A percentile compares a stretch with the other conserved stretches of the same genome.
Conservation (phyloP, 2,797 vertebrate genomes). For the Botia kubotai region DNA sequence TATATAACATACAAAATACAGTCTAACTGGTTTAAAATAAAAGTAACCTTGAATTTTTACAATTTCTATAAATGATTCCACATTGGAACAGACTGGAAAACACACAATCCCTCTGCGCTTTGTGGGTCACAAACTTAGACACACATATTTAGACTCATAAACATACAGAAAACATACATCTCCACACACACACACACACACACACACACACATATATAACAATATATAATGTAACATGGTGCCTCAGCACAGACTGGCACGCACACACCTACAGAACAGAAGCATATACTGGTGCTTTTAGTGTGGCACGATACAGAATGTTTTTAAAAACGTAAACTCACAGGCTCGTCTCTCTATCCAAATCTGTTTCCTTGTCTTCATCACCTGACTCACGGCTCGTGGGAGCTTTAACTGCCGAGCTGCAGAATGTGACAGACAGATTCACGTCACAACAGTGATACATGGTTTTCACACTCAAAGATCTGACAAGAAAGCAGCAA, state of each 20-base stretch:
- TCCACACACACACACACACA: constrained; percentile 5
- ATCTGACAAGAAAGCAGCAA: neutral
- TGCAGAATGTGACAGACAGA: constrained; percentile 15
- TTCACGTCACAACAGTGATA: neutral
- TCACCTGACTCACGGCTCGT: constrained; percentile 32
- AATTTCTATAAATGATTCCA: constrained; percentile 36
- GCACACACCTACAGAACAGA: constrained; percentile 44
- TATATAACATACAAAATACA: constrained; percentile 64
- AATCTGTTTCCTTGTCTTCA: constrained; percentile 36
- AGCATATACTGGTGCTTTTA: constrained; percentile 50
- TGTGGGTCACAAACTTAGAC: neutral
- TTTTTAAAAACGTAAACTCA: constrained; percentile 49
- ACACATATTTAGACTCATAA: constrained; percentile 12
- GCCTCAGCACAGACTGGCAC: constrained; percentile 51
- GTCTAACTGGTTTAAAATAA: constrained; percentile 53
- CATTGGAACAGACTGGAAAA: constrained; percentile 40
- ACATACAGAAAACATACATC: neutral
- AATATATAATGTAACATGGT: constrained; percentile 29
- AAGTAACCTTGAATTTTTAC: constrained; percentile 41
- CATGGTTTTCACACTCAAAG: neutral
- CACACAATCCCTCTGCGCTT: constrained; percentile 1
- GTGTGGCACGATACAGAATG: constrained; percentile 52
- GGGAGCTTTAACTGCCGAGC: constrained; percentile 45
- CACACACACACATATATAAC: constrained; percentile 30
- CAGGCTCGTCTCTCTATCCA: constrained; percentile 64